These are phyloP conservation scores for Phlogophora meticulosa DNA, from an alignment of 2,888 invertebrate genomes.

Conservation along the genomic window DNA sequence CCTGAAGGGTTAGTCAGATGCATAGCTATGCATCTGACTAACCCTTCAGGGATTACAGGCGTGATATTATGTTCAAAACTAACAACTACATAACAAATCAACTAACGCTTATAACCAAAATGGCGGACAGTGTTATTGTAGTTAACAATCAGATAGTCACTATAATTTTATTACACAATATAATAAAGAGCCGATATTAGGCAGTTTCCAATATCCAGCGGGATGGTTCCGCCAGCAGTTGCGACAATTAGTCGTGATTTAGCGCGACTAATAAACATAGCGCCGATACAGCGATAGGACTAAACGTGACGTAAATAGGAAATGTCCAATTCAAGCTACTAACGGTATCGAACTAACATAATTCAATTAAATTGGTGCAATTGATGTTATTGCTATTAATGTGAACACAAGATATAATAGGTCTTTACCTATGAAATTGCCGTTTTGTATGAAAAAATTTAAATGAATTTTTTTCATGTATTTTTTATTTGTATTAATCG, in stretches of 20 bases:
- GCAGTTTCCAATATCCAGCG: slow-evolving; percentile 58
- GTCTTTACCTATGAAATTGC: too few relatives aligned
- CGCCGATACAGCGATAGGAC: slow-evolving; percentile 63
- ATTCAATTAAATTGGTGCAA: slow-evolving; percentile 67
- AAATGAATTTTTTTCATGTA: too few relatives aligned
- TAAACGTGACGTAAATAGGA: slow-evolving; percentile 75
- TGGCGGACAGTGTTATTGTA: slow-evolving; percentile 12
- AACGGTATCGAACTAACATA: slow-evolving; percentile 59
- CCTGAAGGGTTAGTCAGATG: too few relatives aligned
- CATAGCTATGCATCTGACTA: too few relatives aligned
- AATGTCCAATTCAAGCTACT: slow-evolving; percentile 63
- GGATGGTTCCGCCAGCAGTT: slow-evolving; percentile 57
- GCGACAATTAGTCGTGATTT: slow-evolving; percentile 77
- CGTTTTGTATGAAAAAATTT: too few relatives aligned
- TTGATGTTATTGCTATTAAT: slow-evolving; percentile 32
- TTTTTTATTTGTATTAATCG: too few relatives aligned
- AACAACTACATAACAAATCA: slow-evolving; percentile 7
- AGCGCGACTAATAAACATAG: slow-evolving; percentile 74
- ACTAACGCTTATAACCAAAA: slow-evolving; percentile 3
- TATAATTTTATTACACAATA: slow-evolving; percentile 45
- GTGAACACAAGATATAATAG: not conserved
- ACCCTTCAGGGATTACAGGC: too few relatives aligned
- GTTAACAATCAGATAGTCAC: slow-evolving; percentile 26
- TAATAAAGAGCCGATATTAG: slow-evolving; percentile 54
- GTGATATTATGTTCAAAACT: too few relatives aligned